phyloP scores from a whole-genome alignment of 1,140 invertebrate genomes.

The Pseudomyrmex concolor region DNA sequence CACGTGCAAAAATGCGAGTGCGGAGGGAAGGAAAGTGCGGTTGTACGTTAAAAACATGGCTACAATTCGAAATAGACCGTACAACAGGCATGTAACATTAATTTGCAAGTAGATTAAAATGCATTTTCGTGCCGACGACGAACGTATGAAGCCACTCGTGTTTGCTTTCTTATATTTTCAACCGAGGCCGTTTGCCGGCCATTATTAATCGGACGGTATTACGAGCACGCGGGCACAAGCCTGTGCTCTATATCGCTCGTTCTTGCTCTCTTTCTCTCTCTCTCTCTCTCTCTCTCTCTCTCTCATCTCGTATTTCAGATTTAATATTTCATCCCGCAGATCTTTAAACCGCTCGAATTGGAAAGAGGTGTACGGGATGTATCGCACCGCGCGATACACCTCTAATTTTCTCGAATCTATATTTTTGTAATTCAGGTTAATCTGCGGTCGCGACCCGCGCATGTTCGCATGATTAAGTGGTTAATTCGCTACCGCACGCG shows the following conservation, averaged over 20 bases:
- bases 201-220: slow-evolving; percentile 60
- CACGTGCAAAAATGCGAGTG: slow-evolving; percentile 26
- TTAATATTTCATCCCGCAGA: slow-evolving; percentile 56
- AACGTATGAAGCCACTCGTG: slow-evolving; percentile 45
- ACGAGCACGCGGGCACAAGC: slow-evolving; percentile 27
- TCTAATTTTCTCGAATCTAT: slow-evolving; percentile 58
- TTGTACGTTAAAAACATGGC: slow-evolving; percentile 39
- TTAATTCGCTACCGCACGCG: slow-evolving; percentile 45
- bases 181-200: slow-evolving; percentile 40
- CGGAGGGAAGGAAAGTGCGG: not conserved
- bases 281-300: too few species aligned
- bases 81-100: slow-evolving; percentile 61
- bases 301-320: slow-evolving; percentile 36
- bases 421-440: slow-evolving; percentile 59
- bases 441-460: slow-evolving; percentile 32
- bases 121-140: slow-evolving; percentile 51
- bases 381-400: slow-evolving; percentile 41
- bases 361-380: slow-evolving; percentile 45
- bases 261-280: not conserved
- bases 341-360: slow-evolving; percentile 57
- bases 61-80: slow-evolving; percentile 61
- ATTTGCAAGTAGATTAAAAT: slow-evolving; percentile 63
- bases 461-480: slow-evolving; percentile 52
- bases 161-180: slow-evolving; percentile 53
- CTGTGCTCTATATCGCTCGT: slow-evolving; percentile 16